Percentiles rank a stretch among this genome's conserved stretches.
Conservation (phyloP, 2,113 vertebrate species). For the Emydura subglobosa region DNA sequence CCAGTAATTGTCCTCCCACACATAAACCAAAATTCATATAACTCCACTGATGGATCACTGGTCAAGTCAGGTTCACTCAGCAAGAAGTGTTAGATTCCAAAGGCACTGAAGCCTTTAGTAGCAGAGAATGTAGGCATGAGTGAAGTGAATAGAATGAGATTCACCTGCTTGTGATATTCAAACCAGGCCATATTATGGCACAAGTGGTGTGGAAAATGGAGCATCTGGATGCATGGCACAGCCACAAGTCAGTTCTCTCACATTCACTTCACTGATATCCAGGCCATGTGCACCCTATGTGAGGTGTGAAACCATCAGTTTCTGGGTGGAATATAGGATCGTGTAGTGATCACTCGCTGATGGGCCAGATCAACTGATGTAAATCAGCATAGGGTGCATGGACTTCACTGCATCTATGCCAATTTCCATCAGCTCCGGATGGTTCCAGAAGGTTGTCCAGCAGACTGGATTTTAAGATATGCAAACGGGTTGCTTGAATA, state of each 20-base stretch:
- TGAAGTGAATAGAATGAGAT: not conserved
- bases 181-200: not conserved
- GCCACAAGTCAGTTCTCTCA: not conserved
- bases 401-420: not conserved
- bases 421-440: not conserved
- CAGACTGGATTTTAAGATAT: not conserved
- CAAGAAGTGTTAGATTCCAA: not conserved
- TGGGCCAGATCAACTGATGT: not conserved
- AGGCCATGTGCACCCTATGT: not conserved
- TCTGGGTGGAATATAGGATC: not conserved
- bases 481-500: not conserved
- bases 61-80: not conserved
- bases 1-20: not conserved
- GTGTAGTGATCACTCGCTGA: not conserved
- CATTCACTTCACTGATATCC: not conserved
- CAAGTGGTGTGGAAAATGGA: not conserved
- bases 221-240: not conserved
- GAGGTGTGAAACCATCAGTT: too few relatives aligned
- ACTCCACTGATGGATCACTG: not conserved
- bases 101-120: not conserved
- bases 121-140: fast-evolving
- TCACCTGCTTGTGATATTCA: not conserved
- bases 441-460: not conserved
- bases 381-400: not conserved
- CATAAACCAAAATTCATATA: not conserved